Conservation (phyloP, 2,888 invertebrate species). For the Fabriciana adippe region DNA sequence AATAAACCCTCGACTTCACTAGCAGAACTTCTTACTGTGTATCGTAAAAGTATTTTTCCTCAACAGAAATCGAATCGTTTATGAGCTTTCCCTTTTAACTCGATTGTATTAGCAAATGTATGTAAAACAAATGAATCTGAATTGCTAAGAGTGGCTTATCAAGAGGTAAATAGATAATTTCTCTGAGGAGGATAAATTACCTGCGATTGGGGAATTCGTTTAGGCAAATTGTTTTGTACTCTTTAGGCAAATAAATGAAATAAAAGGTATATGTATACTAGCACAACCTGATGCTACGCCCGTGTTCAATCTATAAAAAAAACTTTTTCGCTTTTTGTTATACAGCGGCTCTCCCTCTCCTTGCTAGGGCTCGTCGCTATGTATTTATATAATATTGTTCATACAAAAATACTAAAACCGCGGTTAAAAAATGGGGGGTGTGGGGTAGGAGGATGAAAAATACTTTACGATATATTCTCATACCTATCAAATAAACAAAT, state of each 20-base stretch:
- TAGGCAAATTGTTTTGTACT: neutral
- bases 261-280: too few species aligned
- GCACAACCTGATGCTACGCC: too few species aligned
- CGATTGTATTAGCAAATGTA: conserved; percentile 33
- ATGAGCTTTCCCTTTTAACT: conserved; percentile 31
- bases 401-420: too few species aligned
- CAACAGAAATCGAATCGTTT: conserved; percentile 24
- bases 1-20: neutral
- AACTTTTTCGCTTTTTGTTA: too few species aligned
- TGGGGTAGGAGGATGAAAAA: too few species aligned
- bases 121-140: conserved; percentile 30
- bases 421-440: too few species aligned
- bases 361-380: too few species aligned
- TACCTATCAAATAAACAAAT: too few species aligned
- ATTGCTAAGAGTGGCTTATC: conserved; percentile 19
- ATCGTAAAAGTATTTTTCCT: conserved; percentile 23
- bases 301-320: too few species aligned
- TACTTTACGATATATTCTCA: too few species aligned
- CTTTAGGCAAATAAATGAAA: neutral
- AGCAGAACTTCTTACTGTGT: conserved; percentile 1
- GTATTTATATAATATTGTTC: too few species aligned
- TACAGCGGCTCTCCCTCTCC: too few species aligned
- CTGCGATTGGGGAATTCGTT: neutral
- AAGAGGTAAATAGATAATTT: conserved; percentile 1
- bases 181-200: conserved; percentile 2